These are phyloP conservation scores for Helobdella robusta DNA, from an alignment of 2,888 invertebrate species.

Conservation along the genomic window DNA sequence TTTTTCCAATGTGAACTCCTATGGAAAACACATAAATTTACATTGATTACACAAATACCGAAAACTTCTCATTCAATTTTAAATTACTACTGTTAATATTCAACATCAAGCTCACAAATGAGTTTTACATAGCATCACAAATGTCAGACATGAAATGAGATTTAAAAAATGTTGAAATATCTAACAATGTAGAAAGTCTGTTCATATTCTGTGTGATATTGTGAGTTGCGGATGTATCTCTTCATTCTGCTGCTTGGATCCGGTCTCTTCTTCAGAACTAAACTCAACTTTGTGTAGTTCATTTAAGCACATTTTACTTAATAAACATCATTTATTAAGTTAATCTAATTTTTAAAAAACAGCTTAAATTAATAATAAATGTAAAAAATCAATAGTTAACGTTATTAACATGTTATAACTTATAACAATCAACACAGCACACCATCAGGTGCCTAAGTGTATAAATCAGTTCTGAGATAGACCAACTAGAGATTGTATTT, in stretches of 20 bases:
- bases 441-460: no score
- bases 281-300: slow-evolving; percentile 22
- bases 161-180: not conserved
- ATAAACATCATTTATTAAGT: no score
- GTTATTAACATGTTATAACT: no score
- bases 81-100: not conserved
- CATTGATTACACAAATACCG: not conserved
- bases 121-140: not conserved
- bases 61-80: not conserved
- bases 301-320: no score
- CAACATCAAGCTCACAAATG: not conserved
- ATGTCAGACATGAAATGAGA: not conserved
- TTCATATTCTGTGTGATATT: slow-evolving; percentile 38
- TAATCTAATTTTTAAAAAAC: no score
- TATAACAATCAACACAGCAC: no score
- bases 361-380: no score
- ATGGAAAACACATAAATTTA: no score
- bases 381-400: no score
- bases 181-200: slow-evolving; percentile 42
- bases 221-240: slow-evolving; percentile 37
- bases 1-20: not conserved
- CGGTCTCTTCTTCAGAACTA: slow-evolving; percentile 24
- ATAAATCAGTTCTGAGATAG: no score
- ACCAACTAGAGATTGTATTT: no score
- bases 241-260: slow-evolving; percentile 21